A percentile compares a stretch with the other conserved stretches of the same genome.
These are phyloP conservation scores for Suncus etruscus DNA, from an alignment of 2,113 vertebrate genomes.

Conservation along the genomic window DNA sequence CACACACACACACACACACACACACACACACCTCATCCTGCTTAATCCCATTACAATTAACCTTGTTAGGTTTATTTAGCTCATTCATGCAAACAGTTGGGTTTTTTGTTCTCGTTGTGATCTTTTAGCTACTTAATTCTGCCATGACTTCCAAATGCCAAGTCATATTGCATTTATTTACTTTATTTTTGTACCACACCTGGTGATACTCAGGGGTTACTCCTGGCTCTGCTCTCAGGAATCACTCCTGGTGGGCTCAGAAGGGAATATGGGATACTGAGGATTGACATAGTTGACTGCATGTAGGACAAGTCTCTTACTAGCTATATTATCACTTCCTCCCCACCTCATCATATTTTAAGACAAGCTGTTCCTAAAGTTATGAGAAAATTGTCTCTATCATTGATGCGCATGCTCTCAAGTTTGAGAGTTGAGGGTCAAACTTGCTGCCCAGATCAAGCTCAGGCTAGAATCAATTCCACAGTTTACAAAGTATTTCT, in stretches of 20 bases:
- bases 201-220: too few species aligned
- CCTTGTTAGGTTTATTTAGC: neutral
- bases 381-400: neutral
- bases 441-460: neutral
- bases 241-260: too few species aligned
- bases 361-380: slow-evolving; percentile 1
- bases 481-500: neutral
- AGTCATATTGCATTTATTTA: too few species aligned
- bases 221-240: too few species aligned
- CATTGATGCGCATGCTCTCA: neutral
- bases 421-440: neutral
- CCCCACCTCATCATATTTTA: neutral
- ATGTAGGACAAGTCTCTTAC: too few species aligned
- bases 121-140: slow-evolving; percentile 10
- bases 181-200: too few species aligned
- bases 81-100: neutral
- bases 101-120: neutral
- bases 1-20: too few species aligned
- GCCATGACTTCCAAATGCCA: slow-evolving; percentile 15
- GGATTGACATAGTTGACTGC: too few species aligned
- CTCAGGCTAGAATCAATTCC: neutral
- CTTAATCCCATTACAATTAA: neutral
- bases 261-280: too few species aligned
- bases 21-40: neutral
- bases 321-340: too few species aligned